Base-by-base conservation (phyloP, 2,113 vertebrate genomes). In the Riparia riparia region DNA sequence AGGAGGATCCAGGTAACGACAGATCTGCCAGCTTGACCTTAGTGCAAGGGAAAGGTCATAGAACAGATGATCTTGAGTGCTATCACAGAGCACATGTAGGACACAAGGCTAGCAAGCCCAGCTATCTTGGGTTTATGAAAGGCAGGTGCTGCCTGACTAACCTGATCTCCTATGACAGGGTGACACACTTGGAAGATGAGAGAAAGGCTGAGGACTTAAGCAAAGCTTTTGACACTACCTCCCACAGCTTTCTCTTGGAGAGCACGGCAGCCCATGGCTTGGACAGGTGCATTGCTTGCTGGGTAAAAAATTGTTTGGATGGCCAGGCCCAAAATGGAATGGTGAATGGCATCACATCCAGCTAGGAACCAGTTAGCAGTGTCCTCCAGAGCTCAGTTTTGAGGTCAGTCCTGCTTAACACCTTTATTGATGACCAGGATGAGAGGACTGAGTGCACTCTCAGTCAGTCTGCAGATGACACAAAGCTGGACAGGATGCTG, bases 371-470 rank as follows among this genome's bases (percentile, higher is more conserved):
- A 44, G 44, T 53, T 32, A 31, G 13, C 2, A 1, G 51, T 50
- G 45, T 44, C 21, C 26, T 26, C 4, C 28, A 60, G 53, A 28
- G 26, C 12, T 78, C 45, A 44, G 45, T 37, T 37, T n/a, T 50
- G 25, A 50, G 49, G 49, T 50, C 49, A 56, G 54, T 57, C 13
- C 19, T 57, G 54, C 20, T n/a, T 57, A 21, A 57, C 32, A n/a
- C 13, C 32, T 57, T 57, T 22, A 57, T 14, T 57, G 19, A 57
- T 57, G 32, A 57, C 20, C 32, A 15, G 3, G 21, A 32, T 12
- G 14, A 68, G 39, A 26, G 21, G 26, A 22, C 37, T 0, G 0
- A 60, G 39, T 8, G 21, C 21, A 37, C 28, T 14, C 32, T 51
- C 53, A 50, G 29, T 17, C 25, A 31, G 32, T 10, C 17, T 44